Evolutionary conservation across 1,140 invertebrate genomes (phyloP), one percentile per base, ranked within the genome.

Genomic region (Drosophila dunni): DNA sequence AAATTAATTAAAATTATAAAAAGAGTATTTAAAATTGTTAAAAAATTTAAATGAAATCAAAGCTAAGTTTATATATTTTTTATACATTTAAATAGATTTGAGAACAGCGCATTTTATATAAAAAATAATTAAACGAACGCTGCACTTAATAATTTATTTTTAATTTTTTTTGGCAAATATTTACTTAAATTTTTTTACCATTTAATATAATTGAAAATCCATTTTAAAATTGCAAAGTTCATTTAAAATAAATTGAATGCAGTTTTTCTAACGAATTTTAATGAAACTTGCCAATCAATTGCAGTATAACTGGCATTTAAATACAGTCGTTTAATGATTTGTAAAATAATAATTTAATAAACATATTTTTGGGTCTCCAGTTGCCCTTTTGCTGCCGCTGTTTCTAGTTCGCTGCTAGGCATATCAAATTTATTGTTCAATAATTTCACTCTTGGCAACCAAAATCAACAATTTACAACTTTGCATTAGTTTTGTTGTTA

Each of bases 371-470:
- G 8, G 7, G 24, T 20, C n/a, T 50, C n/a, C 33, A 8, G 24
- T 50, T 20, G 4, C 13, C 3, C 0, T 34, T 36, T 61, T 24
- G 9, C 15, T 44, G 29, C 7, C 10, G 34, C 38, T 34, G 36
- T 45, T 40, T 24, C 9, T 15, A 7, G 24, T 6, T 29, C 11
- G 48, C 46, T 53, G 20, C 34, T 53, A 67, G 13, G 10, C 42
- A 17, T 60, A 61, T 44, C 45, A 66, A 29, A 69, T 74, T 79
- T 86, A 85, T 88, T 86, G 79, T 88, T 83, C 79, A 88, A 88
- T 88, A 88, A 78, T 88, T 88, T 88, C 83, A 86, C 83, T 88
- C 84, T 83, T 83, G 83, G 83, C 83, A 88, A 88, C 83, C 83
- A 71, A 79, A 79, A 79, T 79, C 72, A 75, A 88, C 75, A 88